Evolutionary conservation across 2,797 vertebrate genomes (phyloP).

Genomic region (Phaenicophaeus curvirostris): DNA sequence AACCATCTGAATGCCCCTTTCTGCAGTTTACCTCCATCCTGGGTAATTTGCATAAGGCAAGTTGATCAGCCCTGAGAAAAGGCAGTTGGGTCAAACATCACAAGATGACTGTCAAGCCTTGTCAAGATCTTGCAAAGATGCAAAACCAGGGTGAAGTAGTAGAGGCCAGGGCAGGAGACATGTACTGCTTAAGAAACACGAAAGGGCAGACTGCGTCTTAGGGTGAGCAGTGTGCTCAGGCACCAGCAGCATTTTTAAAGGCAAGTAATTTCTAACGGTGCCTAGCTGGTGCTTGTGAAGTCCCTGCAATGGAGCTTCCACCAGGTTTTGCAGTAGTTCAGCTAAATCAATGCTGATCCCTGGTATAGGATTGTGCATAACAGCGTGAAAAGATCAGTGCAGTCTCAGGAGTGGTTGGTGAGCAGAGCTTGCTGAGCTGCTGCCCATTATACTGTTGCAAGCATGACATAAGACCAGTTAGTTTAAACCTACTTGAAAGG

Average conservation of each 20-base stretch:
- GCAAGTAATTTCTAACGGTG: neutral
- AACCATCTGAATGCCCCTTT: slow-evolving; percentile 36
- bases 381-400: neutral
- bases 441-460: neutral
- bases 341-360: fast-evolving
- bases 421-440: neutral
- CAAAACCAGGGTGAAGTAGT: neutral
- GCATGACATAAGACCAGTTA: fast-evolving
- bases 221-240: neutral
- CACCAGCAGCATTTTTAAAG: neutral
- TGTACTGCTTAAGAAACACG: neutral
- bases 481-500: neutral
- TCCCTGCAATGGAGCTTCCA: neutral
- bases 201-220: neutral
- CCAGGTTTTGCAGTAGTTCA: neutral
- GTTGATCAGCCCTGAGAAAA: slow-evolving; percentile 38
- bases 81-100: neutral
- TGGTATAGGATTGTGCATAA: fast-evolving
- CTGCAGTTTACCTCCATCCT: slow-evolving; percentile 40
- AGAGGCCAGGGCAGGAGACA: neutral
- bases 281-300: neutral
- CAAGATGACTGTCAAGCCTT: neutral
- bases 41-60: slow-evolving; percentile 29
- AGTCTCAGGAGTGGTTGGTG: fast-evolving
- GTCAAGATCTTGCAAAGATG: neutral